These are phyloP conservation scores for Sebastes jordani DNA, from an alignment of 2,797 vertebrate genomes.

Conservation along the genomic window DNA sequence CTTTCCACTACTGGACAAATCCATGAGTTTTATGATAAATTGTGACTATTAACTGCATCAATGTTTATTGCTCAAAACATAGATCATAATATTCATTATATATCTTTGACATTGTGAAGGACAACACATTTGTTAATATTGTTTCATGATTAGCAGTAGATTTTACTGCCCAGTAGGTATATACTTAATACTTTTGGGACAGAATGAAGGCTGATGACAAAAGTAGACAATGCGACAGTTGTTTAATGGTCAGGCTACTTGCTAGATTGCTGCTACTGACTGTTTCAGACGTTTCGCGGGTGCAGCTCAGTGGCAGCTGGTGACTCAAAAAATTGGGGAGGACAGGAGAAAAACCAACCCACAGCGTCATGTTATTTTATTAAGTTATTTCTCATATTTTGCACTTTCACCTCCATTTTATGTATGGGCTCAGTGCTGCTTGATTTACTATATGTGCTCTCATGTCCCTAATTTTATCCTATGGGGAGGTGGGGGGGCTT, in stretches of 20 bases:
- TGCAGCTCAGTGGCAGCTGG: no score
- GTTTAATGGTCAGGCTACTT: background rate
- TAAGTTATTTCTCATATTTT: no score
- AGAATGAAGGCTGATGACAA: background rate
- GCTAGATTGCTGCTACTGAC: background rate
- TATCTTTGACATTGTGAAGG: background rate
- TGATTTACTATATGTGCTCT: no score
- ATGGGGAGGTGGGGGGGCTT: no score
- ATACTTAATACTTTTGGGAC: background rate
- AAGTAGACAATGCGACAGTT: background rate
- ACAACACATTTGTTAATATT: background rate
- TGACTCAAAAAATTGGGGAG: no score
- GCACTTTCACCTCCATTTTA: no score
- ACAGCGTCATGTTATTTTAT: no score
- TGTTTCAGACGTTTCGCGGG: background rate
- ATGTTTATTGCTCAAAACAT: background rate
- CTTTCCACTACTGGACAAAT: no score
- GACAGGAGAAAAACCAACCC: no score
- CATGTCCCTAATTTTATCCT: no score
- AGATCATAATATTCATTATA: background rate
- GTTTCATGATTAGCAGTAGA: background rate
- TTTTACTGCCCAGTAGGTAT: background rate
- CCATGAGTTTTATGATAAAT: background rate
- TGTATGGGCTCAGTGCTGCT: no score
- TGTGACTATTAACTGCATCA: background rate